Evolutionary conservation across 2,797 vertebrate species (phyloP).

Genomic region (Macropus fuliginosus): DNA sequence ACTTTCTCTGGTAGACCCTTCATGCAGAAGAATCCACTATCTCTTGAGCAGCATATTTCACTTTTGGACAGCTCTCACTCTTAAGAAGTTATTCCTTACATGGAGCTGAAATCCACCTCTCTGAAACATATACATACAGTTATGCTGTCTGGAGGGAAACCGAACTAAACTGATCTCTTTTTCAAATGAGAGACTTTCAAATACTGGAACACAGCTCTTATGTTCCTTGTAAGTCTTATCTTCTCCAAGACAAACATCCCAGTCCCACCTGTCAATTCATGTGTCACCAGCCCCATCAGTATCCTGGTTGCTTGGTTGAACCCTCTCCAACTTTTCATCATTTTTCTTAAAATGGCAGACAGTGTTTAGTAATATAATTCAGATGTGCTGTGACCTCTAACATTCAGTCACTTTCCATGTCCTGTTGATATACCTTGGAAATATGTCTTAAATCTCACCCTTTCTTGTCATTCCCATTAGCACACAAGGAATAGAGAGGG

Average conservation of each 20-base stretch:
- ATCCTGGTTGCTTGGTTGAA: background rate
- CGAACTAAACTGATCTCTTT: background rate
- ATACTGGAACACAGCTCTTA: background rate
- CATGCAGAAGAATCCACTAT: background rate
- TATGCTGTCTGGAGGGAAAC: background rate
- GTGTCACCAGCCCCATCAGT: background rate
- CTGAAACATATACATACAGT: background rate
- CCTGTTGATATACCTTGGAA: background rate
- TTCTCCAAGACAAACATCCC: background rate
- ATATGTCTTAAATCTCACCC: background rate
- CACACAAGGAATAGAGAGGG: background rate
- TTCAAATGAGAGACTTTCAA: background rate
- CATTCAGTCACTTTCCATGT: background rate
- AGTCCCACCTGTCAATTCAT: background rate
- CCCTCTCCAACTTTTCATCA: background rate
- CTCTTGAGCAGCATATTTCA: background rate
- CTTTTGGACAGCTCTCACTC: background rate
- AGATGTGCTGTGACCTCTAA: background rate
- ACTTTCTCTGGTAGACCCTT: background rate
- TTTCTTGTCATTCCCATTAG: background rate
- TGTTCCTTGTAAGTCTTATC: background rate
- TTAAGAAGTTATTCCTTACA: background rate
- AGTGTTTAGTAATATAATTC: background rate
- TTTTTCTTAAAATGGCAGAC: background rate
- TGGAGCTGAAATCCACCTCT: background rate